Percentiles rank a stretch among this genome's conserved stretches.
phyloP scores from a whole-genome alignment of 2,888 invertebrate species.

The Mythimna vitellina region DNA sequence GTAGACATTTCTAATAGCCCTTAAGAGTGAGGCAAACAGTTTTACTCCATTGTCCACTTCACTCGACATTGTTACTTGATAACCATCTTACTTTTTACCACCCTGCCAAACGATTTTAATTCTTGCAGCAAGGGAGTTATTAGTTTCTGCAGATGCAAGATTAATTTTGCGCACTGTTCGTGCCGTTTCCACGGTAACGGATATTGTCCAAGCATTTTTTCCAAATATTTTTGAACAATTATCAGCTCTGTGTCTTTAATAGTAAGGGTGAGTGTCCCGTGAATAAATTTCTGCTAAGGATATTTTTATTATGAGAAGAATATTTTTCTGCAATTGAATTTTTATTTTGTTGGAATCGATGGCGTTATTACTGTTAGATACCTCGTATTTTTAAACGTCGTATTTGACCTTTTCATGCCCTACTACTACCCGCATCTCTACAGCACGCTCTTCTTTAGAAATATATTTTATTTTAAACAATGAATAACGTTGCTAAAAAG shows the following conservation, averaged over 20 bases:
- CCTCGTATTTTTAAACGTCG: conserved; percentile 33
- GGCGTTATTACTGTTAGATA: conserved; percentile 56
- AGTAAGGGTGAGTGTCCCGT: conserved; percentile 43
- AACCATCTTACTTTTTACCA: conserved; percentile 65
- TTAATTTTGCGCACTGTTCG: conserved; percentile 72
- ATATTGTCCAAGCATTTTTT: conserved; percentile 75
- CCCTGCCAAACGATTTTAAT: conserved; percentile 57
- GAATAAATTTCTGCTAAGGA: conserved; percentile 13
- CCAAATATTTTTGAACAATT: conserved; percentile 49
- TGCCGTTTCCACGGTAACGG: conserved; percentile 84
- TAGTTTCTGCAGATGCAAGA: conserved; percentile 44
- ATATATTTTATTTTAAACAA: neutral
- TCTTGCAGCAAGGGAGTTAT: conserved; percentile 46
- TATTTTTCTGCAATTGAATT: conserved; percentile 73
- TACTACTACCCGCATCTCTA: neutral
- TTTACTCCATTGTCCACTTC: conserved; percentile 87
- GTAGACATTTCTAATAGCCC: conserved; percentile 88
- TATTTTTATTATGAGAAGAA: conserved; percentile 64
- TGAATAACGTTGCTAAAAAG: neutral
- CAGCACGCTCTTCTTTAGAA: neutral
- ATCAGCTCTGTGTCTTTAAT: conserved; percentile 49
- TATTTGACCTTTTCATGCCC: conserved; percentile 26
- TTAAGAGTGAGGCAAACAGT: conserved; percentile 88
- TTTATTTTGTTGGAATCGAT: conserved; percentile 69
- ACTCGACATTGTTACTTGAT: conserved; percentile 79